These are phyloP conservation scores for Palythoa caribaeorum DNA, from an alignment of 92 coral and sea anemone species.

Conservation along the genomic window DNA sequence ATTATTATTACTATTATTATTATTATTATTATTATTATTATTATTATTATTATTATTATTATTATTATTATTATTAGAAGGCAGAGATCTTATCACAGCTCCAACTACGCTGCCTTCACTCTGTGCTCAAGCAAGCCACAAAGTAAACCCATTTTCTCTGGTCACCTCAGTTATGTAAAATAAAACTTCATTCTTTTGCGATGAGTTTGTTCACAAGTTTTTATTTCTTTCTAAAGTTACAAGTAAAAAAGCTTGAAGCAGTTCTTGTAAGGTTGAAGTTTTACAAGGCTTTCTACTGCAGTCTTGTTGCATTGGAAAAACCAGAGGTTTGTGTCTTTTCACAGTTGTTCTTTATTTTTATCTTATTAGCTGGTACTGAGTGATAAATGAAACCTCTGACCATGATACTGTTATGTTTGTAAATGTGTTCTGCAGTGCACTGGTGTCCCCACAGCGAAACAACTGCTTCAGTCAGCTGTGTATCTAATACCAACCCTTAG, in stretches of 20 bases:
- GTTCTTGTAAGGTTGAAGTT: constrained; percentile 85
- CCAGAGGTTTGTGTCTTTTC: constrained; percentile 68
- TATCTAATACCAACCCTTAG: constrained; percentile 72
- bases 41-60: too few relatives aligned
- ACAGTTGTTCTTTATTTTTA: too few relatives aligned
- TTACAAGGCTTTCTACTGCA: constrained; percentile 81
- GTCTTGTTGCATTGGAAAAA: constrained; percentile 84
- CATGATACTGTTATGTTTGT: background rate
- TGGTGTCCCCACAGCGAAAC: constrained; percentile 81
- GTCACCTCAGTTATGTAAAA: too few relatives aligned
- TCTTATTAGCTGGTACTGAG: background rate
- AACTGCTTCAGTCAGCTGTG: constrained; percentile 69
- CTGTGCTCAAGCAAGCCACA: too few relatives aligned
- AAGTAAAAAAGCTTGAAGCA: constrained; percentile 74
- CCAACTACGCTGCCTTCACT: too few relatives aligned
- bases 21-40: too few relatives aligned
- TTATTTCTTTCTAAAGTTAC: constrained; percentile 37
- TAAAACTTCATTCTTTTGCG: too few relatives aligned
- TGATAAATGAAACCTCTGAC: background rate
- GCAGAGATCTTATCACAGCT: too few relatives aligned
- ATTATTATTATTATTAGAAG: too few relatives aligned
- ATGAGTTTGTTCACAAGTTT: background rate
- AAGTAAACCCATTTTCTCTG: too few relatives aligned
- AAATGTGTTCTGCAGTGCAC: constrained; percentile 57
- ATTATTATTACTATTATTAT: too few relatives aligned